Base-by-base conservation (phyloP, 2,113 vertebrate genomes). In the Perca schrenkii region DNA sequence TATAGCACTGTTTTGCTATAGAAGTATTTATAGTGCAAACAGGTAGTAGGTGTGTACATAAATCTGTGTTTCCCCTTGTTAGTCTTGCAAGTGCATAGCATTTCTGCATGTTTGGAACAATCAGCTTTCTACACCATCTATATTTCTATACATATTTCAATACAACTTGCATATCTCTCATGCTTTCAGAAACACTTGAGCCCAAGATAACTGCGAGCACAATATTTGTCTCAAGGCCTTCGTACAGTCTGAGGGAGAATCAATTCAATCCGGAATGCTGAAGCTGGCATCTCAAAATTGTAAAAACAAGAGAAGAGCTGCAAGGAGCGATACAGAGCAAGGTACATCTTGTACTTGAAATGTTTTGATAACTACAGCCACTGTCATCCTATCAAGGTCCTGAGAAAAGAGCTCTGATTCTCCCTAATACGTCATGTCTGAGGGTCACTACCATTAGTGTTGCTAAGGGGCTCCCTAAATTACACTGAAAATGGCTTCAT, bases 401-500 rank as follows among this genome's bases (percentile, higher is more conserved):
- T 76, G 53, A 79, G 64, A 54, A 72, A 77, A 67, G n/a, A 1
- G 1, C 57, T 69, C 40, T 75, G 50, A 77, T 73, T 53, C 15
- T 52, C 14, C 47, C 19, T 52, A 46, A 34, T 73, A 40, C 28
- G 19, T 72, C 52, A 50, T 15, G 52, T 75, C 31, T 72, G 36
- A 71, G 74, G 61, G 73, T 76, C 67, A 77, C 28, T 21, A 64
- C 53, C 36, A 46, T 82, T 62, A 64, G 8, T 31, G 49, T 61
- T 65, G 50, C 73, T 69, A 53, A 47, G 53, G 10, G 47, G n/a
- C 66, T 82, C 43, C 74, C 19, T 22, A 85, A 83, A 89, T 92
- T 77, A 85, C 72, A 17, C 46, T 73, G 79, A 71, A 90, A 88
- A 90, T 60, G 15, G 58, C 74, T 83, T 36, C 43, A 86, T 92